A percentile compares a stretch with the other conserved stretches of the same genome.
These are phyloP conservation scores for Lutjanus argentimaculatus DNA, from an alignment of 2,797 vertebrate genomes.

Conservation along the genomic window DNA sequence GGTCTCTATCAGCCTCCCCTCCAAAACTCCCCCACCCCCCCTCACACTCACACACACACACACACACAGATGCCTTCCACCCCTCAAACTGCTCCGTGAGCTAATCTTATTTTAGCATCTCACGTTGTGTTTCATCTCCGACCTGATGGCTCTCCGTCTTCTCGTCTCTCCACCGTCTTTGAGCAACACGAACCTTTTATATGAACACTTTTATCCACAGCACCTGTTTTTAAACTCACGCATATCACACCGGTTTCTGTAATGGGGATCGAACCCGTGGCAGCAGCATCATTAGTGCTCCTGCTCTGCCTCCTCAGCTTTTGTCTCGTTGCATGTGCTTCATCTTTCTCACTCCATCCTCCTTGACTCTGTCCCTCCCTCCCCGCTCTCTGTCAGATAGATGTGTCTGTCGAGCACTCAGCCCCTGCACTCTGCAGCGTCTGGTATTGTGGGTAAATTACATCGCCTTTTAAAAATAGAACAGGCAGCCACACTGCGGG, in stretches of 20 bases:
- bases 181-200: background rate
- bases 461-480: slow-evolving; percentile 86
- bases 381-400: slow-evolving; percentile 47
- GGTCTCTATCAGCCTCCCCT: slow-evolving; percentile 27
- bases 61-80: slow-evolving; percentile 14
- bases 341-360: slow-evolving; percentile 44
- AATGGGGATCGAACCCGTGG: slow-evolving; percentile 19
- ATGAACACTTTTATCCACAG: background rate
- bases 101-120: slow-evolving; percentile 54
- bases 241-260: background rate
- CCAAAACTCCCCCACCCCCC: background rate
- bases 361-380: slow-evolving; percentile 41
- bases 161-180: background rate
- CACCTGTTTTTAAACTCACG: background rate
- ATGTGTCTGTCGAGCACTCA: slow-evolving; percentile 77
- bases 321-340: slow-evolving; percentile 44
- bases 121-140: slow-evolving; percentile 36
- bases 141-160: slow-evolving; percentile 6
- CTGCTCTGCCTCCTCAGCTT: slow-evolving; percentile 36
- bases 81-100: slow-evolving; percentile 15
- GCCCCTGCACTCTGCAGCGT: slow-evolving; percentile 76
- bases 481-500: slow-evolving; percentile 70
- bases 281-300: slow-evolving; percentile 8
- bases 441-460: slow-evolving; percentile 83
- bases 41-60: background rate